Base-by-base conservation (phyloP, 2,888 invertebrate species). In the Odontomyia ornata region DNA sequence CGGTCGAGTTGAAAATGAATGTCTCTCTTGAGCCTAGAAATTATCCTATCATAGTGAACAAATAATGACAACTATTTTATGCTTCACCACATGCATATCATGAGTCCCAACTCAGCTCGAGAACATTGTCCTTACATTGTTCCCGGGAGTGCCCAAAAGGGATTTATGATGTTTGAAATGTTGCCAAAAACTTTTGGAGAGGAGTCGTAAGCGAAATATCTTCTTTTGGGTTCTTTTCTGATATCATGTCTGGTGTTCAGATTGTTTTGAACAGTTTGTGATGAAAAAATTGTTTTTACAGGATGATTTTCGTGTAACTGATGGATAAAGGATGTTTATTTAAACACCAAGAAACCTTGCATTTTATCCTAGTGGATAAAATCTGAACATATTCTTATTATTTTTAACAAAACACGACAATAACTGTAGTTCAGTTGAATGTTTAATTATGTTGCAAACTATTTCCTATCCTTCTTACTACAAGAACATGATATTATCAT, bases 101-200 rank as follows among this genome's bases (percentile, higher is more conserved):
- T 9, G 25, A 27, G 25, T 64, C 30, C 64, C 25, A 60, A 25
- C 60, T 18, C n/a, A 15, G 52, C 52, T 13, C 5, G 23, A 21
- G 21, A 64, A 64, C 64, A 64, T n/a, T n/a, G 64, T 64, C 64
- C 64, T 28, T 28, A 64, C 11, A 4, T 28, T 28, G 30, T 64
- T 27, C 15, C 30, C 3, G 64, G 64, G 28, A 28, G 30, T 64
- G 30, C 25, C 64, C 64, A 30, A 25, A 64, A 64, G 30, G 64
- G 64, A 64, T 64, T 64, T 64, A 64, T 30, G 28, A 64, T 27
- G 18, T 64, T 64, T 64, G 64, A 64, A 64, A 64, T 64, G 9
- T 64, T 64, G 64, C 64, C 64, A 64, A 64, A 64, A 64, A 64
- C 18, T 25, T n/a, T n/a, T 11, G 30, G 30, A 64, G 13, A 1